Evolutionary conservation across 2,797 vertebrate genomes (phyloP).

Genomic region (Thalassophryne amazonica): DNA sequence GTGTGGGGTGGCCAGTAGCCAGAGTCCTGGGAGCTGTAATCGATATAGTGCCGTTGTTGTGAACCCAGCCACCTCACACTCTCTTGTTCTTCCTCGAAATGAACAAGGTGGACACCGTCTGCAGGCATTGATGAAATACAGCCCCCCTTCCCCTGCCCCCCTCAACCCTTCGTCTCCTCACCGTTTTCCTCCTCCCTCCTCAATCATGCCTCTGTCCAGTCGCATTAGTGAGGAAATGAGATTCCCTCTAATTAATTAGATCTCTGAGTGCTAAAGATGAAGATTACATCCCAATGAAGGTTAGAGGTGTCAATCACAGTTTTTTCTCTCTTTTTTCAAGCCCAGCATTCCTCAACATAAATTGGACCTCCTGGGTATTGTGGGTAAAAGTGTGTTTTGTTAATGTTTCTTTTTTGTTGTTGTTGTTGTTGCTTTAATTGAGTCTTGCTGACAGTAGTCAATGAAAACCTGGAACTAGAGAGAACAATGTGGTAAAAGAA

Average conservation of each 20-base stretch:
- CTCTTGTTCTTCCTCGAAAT: conserved; percentile 48
- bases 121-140: conserved; percentile 51
- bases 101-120: conserved; percentile 54
- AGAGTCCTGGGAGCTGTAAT: conserved; percentile 47
- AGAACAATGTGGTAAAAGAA: conserved; percentile 35
- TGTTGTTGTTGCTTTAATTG: conserved; percentile 68
- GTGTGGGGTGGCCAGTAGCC: conserved; percentile 35
- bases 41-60: conserved; percentile 54
- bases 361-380: conserved; percentile 68
- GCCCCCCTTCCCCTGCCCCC: not conserved
- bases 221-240: conserved; percentile 83
- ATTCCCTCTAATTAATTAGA: conserved; percentile 85
- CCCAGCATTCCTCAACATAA: conserved; percentile 69
- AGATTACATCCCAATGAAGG: conserved; percentile 81
- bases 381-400: conserved; percentile 62
- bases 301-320: conserved; percentile 77
- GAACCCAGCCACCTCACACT: conserved; percentile 43
- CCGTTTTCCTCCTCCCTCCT: conserved; percentile 32
- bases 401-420: conserved; percentile 55
- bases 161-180: conserved; percentile 17
- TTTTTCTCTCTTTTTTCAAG: conserved; percentile 37
- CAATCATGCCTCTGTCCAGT: conserved; percentile 77
- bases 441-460: conserved; percentile 60
- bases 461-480: conserved; percentile 24
- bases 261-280: conserved; percentile 79